Evolutionary conservation across 2,113 vertebrate genomes (phyloP).

Genomic region (Poeciliopsis occidentalis): DNA sequence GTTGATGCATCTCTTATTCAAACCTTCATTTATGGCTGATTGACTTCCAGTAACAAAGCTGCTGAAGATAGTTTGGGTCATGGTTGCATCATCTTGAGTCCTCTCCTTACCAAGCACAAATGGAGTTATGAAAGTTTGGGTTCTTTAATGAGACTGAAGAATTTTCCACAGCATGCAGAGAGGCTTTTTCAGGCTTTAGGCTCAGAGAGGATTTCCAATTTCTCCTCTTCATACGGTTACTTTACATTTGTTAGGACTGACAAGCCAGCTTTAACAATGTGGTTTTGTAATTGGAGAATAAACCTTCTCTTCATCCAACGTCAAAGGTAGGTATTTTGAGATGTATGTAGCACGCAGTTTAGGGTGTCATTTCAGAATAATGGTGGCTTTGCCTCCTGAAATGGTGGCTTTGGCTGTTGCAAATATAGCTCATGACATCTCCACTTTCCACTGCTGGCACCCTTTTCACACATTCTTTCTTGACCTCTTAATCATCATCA

Average conservation of each 20-base stretch:
- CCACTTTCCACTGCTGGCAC: conserved; percentile 71
- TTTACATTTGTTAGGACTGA: conserved; percentile 32
- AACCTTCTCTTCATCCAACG: conserved; percentile 50
- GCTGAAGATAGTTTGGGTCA: not conserved
- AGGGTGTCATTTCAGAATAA: conserved; percentile 35
- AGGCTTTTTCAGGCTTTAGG: no score
- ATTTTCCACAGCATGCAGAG: no score
- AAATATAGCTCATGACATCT: conserved; percentile 64
- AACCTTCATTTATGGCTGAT: not conserved
- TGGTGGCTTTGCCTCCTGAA: conserved; percentile 57
- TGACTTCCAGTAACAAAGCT: not conserved
- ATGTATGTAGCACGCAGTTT: conserved; percentile 37
- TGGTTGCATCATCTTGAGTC: conserved; percentile 2
- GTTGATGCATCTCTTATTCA: conserved; percentile 13
- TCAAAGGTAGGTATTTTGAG: conserved; percentile 45
- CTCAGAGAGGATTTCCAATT: conserved; percentile 20
- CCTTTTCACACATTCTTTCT: conserved; percentile 75
- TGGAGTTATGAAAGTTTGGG: not conserved
- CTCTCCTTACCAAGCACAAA: conserved; percentile 22
- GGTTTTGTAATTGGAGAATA: conserved; percentile 18
- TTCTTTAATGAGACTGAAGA: conserved; percentile 1
- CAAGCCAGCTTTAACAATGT: conserved; percentile 23
- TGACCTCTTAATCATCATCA: no score
- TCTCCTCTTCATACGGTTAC: conserved; percentile 12
- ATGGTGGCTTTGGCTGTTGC: conserved; percentile 41